Base-by-base conservation (phyloP, 2,797 vertebrate species). In the Urosaurus nigricauda region DNA sequence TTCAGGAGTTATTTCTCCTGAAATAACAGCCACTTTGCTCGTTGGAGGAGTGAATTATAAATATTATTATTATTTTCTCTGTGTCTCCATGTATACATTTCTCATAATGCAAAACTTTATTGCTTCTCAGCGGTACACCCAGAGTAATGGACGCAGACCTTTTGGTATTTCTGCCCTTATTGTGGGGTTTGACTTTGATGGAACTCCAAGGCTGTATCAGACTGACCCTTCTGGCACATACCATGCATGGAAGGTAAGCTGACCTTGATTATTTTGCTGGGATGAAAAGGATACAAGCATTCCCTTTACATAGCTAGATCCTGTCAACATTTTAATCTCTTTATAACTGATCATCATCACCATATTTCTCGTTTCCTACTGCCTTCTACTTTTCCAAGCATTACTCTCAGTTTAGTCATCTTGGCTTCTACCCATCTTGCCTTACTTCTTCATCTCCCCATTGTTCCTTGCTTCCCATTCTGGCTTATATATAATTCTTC, bases 161-260 rank as follows among this genome's bases (percentile, higher is more conserved):
- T 98, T 98, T 1, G 98, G 98, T 5, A 98, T 98, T 93, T 98
- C 98, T 0, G 97, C 98, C 74, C 96, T 98, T 5, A 98, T 98
- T 1, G 96, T 98, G 94, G 98, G 98, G 21, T 98, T 98, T 80
- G 98, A 98, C 93, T 98, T 97, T 0, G 98, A 98, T 40, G 98
- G 98, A 47, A 98, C 97, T 29, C 97, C 98, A 0, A 94, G 97
- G 65, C 97, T 98, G 32, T 98, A 98, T 88, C 98, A 98, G 95
- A 98, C 98, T 0, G 98, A 98, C 60, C 98, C 98, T 21, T 98
- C 98, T 0, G 98, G 98, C 58, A 98, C 98, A 0, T 98, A 98
- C 94, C 98, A 98, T 0, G 98, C 98, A 47, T 98, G 98, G 98
- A 98, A 98, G 97, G 98, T 98, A 94, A 95, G 96, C 86, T 70